Base-by-base conservation (phyloP, 2,888 invertebrate species). In the Tillus elongatus region DNA sequence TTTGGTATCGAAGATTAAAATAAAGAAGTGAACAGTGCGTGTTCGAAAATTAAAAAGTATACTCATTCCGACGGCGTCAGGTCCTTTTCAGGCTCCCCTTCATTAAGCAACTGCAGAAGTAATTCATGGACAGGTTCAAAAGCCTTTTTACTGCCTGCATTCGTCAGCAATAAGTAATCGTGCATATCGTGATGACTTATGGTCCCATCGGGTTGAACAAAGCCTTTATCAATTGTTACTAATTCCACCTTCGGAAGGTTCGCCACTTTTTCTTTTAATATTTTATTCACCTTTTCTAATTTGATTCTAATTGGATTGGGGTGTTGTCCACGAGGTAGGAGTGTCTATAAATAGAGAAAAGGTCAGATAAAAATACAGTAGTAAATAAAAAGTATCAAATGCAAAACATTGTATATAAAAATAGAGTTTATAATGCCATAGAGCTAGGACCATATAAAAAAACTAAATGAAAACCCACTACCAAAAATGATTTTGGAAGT, bases 101-200 rank as follows among this genome's bases (percentile, higher is more conserved):
- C 87, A 52, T 72, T 75, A 36, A 88, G 68, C 52, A 88, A 73
- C 64, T 87, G 86, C 44, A 79, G 72, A 12, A 88, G 67, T 44
- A 88, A 70, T 63, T 88, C 87, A 62, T 84, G 77, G 33, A 89
- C 79, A 12, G 87, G 85, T 65, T 86, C 86, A 63, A 89, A 88
- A 6, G 85, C 82, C 66, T 90, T 90, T 56, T 78, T 75, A 63
- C 88, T 88, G 36, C 91, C 92, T 33, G 81, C 75, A 65, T 85
- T 84, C 2, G 89, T 90, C 41, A 90, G 73, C 57, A 89, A 82
- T 33, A 91, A 74, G 65, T 89, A 93, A 66, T 93, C 92, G 59
- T 86, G 82, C 87, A 93, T 87, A 60, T 92, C 91, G 56, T 82
- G 82, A 58, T 87, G 88, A 58, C 84, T 85, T 40, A 92, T 89